Evolutionary conservation across 92 coral and sea anemone genomes (phyloP), one percentile per base, ranked within the genome.

Genomic region (Porites lobata): DNA sequence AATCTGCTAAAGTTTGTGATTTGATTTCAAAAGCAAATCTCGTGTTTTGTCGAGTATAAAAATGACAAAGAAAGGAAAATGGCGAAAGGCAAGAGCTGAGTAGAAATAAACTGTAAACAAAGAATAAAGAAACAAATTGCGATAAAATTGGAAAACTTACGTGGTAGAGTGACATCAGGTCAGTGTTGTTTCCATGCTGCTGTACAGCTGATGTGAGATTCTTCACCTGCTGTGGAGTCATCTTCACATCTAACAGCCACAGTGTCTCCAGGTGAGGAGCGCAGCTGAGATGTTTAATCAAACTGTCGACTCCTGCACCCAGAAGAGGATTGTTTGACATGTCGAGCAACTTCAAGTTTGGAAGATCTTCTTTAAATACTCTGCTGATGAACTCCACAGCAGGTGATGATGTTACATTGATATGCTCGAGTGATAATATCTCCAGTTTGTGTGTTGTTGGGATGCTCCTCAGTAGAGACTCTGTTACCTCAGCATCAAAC

Each of bases 351-450:
- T 15, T 11, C 29, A 75, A 75, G 64, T 52, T 20, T n/a, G 79
- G 43, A 19, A 22, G 18, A 15, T 52, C 6, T 17, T 53, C 3
- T 18, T 52, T 17, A 22, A 64, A 75, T 1, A 5, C 19, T 43
- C 50, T 47, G 24, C 12, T 75, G 1, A 54, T 14, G 54, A 7
- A 7, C 47, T 38, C 47, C 47, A 38, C 47, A 20, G 65, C 64
- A 20, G 64, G 18, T 1, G 22, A 13, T 4, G 79, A 63, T 11
- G 79, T 75, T 8, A 75, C 1, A 53, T 75, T 75, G 64, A 51
- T 9, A n/a, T 1, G 6, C 0, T 0, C 0, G 6, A 75, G 43
- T 13, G 0, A 0, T 21, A 75, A 54, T 0, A 0, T 19, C 21
- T 21, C 14, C 19, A 75, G 79, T 75, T 19, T 75, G 65, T 75